Percentiles rank a stretch among this genome's conserved stretches.
These are phyloP conservation scores for Acropora yongei DNA, from an alignment of 64 coral and sea anemone species.

Conservation along the genomic window DNA sequence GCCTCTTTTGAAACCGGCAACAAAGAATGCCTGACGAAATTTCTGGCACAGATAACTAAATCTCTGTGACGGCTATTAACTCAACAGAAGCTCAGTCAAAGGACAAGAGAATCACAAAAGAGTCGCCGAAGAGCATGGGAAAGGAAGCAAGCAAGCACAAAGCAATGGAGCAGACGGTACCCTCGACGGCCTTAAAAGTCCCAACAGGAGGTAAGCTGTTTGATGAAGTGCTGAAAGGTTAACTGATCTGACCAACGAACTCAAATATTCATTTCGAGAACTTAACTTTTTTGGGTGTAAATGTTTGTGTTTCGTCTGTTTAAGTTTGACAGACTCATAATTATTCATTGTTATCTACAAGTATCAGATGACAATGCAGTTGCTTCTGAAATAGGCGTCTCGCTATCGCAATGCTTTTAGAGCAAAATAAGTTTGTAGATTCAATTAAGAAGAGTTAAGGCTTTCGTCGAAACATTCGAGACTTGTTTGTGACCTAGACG, in stretches of 20 bases:
- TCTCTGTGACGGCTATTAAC: background rate
- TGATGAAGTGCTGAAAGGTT: background rate
- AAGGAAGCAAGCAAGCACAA: conserved; percentile 48
- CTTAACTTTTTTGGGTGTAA: background rate
- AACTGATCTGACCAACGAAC: background rate
- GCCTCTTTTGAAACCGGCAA: background rate
- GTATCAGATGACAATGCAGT: background rate
- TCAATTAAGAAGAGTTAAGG: background rate
- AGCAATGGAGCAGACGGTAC: background rate
- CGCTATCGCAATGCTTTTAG: background rate
- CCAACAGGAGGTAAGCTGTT: conserved; percentile 34
- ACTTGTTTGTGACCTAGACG: background rate
- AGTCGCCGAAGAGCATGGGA: conserved; percentile 16
- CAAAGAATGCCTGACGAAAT: background rate
- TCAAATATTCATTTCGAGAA: background rate
- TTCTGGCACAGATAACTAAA: background rate
- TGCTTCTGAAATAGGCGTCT: background rate
- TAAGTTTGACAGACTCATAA: background rate
- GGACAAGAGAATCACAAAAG: background rate
- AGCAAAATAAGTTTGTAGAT: background rate
- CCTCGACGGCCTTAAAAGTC: conserved; percentile 15
- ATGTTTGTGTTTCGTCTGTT: conserved; percentile 4
- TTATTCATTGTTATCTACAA: background rate
- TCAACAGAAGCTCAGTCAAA: conserved; percentile 5
- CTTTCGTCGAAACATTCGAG: background rate